Percentiles rank a stretch among this genome's conserved stretches.
phyloP scores from a whole-genome alignment of 2,888 invertebrate genomes.

The Acleris cristana region DNA sequence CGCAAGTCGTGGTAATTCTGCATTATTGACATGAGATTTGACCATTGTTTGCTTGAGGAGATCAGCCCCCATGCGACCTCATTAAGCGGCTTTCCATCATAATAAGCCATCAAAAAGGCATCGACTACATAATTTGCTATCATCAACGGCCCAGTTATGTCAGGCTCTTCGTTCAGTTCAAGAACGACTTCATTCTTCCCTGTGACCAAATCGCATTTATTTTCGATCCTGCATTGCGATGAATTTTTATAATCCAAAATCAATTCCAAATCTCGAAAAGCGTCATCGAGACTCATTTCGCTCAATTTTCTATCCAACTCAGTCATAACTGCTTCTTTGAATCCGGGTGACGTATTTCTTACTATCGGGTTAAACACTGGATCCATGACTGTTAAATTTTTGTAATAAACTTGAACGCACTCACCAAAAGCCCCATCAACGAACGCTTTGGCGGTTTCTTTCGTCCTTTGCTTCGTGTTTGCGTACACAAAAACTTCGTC shows the following conservation, averaged over 20 bases:
- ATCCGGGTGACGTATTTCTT: constrained; percentile 50
- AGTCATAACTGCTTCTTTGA: constrained; percentile 46
- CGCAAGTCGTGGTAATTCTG: constrained; percentile 60
- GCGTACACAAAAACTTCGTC: constrained; percentile 59
- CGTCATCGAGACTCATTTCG: constrained; percentile 47
- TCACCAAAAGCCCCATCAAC: constrained; percentile 56
- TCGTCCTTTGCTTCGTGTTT: constrained; percentile 64
- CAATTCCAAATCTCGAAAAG: constrained; percentile 53
- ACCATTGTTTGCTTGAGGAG: constrained; percentile 52
- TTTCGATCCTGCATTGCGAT: constrained; percentile 51
- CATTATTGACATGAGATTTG: constrained; percentile 52
- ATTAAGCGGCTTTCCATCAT: constrained; percentile 57
- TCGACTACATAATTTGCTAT: constrained; percentile 60
- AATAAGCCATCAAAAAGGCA: constrained; percentile 68
- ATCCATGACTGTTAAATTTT: constrained; percentile 52
- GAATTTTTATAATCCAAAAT: constrained; percentile 63
- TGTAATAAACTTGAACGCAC: constrained; percentile 56
- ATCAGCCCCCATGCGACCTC: constrained; percentile 70
- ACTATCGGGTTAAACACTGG: constrained; percentile 60
- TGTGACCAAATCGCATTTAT: constrained; percentile 56
- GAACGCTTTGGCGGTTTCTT: constrained; percentile 61
- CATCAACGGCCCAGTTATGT: constrained; percentile 58
- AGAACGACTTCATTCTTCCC: constrained; percentile 49
- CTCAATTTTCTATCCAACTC: constrained; percentile 59
- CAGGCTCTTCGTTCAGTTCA: constrained; percentile 56